Evolutionary conservation across 2,888 invertebrate species (phyloP).

Genomic region (Cephonodes hylas): DNA sequence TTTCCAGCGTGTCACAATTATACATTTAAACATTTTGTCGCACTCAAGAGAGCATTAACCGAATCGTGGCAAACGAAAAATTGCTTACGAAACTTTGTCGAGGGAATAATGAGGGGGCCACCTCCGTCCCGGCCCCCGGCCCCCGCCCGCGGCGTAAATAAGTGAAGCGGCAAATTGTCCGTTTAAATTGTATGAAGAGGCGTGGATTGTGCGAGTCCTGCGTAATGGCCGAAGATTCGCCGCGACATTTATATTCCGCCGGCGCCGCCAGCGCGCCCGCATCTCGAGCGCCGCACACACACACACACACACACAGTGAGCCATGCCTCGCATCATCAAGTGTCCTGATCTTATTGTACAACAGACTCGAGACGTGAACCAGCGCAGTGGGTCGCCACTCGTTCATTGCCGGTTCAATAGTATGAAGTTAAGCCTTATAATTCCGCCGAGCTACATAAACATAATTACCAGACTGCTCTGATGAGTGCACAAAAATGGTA

Average conservation of each 20-base stretch:
- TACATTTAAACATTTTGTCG: conserved; percentile 21
- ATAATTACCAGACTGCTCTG: conserved; percentile 2
- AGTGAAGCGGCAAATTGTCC: conserved; percentile 57
- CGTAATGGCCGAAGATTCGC: conserved; percentile 34
- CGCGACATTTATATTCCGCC: conserved; percentile 34
- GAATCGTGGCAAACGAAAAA: conserved; percentile 37
- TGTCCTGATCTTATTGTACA: neutral
- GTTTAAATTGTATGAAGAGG: conserved; percentile 50
- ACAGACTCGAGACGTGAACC: neutral
- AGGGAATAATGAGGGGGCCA: conserved; percentile 27
- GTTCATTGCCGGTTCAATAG: neutral
- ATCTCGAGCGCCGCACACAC: neutral
- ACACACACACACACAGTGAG: neutral
- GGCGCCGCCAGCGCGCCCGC: neutral
- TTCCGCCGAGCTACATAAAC: neutral
- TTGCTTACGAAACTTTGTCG: conserved; percentile 29
- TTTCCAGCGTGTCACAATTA: neutral
- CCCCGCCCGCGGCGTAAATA: conserved; percentile 30
- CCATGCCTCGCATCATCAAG: neutral
- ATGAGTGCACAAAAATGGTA: neutral
- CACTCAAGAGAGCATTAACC: conserved; percentile 13
- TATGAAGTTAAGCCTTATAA: neutral
- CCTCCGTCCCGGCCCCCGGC: conserved; percentile 7
- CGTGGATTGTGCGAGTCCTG: conserved; percentile 34
- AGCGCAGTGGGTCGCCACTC: neutral